phyloP scores from a whole-genome alignment of 2,888 invertebrate species.

The Apeira syringaria region DNA sequence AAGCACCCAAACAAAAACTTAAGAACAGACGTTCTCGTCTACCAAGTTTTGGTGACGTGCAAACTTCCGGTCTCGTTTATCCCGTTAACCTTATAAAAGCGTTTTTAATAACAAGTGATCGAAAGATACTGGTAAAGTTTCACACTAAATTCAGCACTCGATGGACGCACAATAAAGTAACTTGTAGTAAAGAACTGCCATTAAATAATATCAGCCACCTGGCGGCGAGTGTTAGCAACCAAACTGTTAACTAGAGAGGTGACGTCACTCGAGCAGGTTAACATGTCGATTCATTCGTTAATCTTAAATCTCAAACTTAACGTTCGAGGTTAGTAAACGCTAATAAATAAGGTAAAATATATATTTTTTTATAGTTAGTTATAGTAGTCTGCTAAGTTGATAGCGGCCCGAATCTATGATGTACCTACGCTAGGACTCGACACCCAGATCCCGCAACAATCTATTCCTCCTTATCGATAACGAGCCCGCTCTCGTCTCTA shows the following conservation, averaged over 20 bases:
- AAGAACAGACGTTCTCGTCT: constrained; percentile 10
- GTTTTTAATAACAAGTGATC: constrained; percentile 8
- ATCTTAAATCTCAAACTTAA: no score
- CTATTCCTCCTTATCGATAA: constrained; percentile 21
- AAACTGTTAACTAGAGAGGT: constrained; percentile 3
- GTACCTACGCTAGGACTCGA: no score
- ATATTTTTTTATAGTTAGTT: no score
- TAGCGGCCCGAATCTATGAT: no score
- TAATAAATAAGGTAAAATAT: no score
- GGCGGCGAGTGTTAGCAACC: constrained; percentile 13
- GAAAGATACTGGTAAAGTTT: constrained; percentile 19
- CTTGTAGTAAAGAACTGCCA: constrained; percentile 37
- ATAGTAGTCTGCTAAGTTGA: no score
- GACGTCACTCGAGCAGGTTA: neutral
- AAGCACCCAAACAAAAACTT: constrained; percentile 17
- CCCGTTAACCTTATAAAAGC: constrained; percentile 3
- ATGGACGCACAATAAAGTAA: constrained; percentile 34
- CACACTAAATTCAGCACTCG: constrained; percentile 22
- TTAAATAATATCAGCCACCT: constrained; percentile 51
- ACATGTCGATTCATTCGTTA: constrained; percentile 2
- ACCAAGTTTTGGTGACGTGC: constrained; percentile 13
- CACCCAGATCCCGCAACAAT: no score
- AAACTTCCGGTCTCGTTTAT: constrained; percentile 8
- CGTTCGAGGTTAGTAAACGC: no score
- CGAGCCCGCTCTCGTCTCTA: constrained; percentile 24